These are phyloP conservation scores for Amblyopsis hoosieri DNA, from an alignment of 2,797 vertebrate species.

Conservation along the genomic window DNA sequence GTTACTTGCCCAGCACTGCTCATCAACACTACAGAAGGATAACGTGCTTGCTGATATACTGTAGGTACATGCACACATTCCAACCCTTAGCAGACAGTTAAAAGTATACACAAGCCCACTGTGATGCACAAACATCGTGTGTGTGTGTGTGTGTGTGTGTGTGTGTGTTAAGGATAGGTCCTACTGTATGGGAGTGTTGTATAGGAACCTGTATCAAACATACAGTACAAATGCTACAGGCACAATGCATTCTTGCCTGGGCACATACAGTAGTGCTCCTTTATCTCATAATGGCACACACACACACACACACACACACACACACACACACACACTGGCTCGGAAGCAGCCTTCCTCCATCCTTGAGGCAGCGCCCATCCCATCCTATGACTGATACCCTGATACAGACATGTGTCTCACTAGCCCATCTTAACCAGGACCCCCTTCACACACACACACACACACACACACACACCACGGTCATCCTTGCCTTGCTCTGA, in stretches of 20 bases:
- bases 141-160: too few relatives aligned
- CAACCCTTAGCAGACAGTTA: too few relatives aligned
- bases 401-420: constrained; percentile 37
- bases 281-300: constrained; percentile 9
- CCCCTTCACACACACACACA: constrained; percentile 21
- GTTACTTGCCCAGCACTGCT: too few relatives aligned
- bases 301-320: constrained; percentile 2
- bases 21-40: too few relatives aligned
- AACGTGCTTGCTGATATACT: too few relatives aligned
- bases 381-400: constrained; percentile 53
- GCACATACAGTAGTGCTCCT: background rate
- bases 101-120: too few relatives aligned
- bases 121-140: too few relatives aligned
- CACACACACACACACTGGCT: constrained; percentile 6
- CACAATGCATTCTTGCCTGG: background rate
- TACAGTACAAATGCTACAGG: constrained; percentile 1
- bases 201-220: background rate
- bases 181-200: background rate
- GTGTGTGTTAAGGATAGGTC: background rate
- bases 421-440: constrained; percentile 32
- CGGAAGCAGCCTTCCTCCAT: constrained; percentile 31
- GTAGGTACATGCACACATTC: too few relatives aligned
- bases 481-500: constrained; percentile 43
- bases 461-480: constrained; percentile 40
- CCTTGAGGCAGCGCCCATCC: constrained; percentile 54